phyloP scores from a whole-genome alignment of 2,888 invertebrate genomes.

The Carcina quercana region DNA sequence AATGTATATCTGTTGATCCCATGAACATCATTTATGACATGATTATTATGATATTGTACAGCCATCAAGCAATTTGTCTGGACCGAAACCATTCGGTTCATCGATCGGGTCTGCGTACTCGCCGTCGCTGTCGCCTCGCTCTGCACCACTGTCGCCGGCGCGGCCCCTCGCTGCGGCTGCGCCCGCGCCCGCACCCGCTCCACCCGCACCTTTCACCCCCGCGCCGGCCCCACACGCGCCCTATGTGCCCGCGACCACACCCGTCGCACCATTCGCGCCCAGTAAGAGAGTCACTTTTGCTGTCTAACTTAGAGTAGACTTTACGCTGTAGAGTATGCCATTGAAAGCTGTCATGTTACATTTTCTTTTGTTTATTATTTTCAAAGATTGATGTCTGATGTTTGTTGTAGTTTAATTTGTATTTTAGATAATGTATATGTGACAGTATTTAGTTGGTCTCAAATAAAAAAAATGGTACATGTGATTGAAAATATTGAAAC shows the following conservation, averaged over 20 bases:
- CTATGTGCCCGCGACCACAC: slow-evolving; percentile 12
- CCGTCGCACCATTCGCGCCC: slow-evolving; percentile 38
- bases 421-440: too few species aligned
- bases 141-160: slow-evolving; percentile 68
- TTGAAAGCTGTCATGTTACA: too few species aligned
- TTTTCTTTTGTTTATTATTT: too few species aligned
- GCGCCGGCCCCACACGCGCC: slow-evolving; percentile 22
- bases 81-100: slow-evolving; percentile 77
- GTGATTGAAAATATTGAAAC: too few species aligned
- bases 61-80: slow-evolving; percentile 71
- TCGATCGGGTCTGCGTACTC: slow-evolving; percentile 73
- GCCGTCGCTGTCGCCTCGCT: slow-evolving; percentile 65
- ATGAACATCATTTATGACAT: neutral
- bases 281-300: slow-evolving; percentile 73
- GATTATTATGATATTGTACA: slow-evolving; percentile 22
- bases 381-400: too few species aligned
- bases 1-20: neutral
- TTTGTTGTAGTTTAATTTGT: too few species aligned
- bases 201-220: slow-evolving; percentile 14
- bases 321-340: too few species aligned
- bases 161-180: slow-evolving; percentile 39
- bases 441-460: too few species aligned
- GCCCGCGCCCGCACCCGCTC: slow-evolving; percentile 36
- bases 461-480: too few species aligned
- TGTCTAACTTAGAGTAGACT: too few species aligned